Percentiles rank a stretch among this genome's conserved stretches.
phyloP scores from a whole-genome alignment of 2,888 invertebrate species.

The Epirrhoe alternata region DNA sequence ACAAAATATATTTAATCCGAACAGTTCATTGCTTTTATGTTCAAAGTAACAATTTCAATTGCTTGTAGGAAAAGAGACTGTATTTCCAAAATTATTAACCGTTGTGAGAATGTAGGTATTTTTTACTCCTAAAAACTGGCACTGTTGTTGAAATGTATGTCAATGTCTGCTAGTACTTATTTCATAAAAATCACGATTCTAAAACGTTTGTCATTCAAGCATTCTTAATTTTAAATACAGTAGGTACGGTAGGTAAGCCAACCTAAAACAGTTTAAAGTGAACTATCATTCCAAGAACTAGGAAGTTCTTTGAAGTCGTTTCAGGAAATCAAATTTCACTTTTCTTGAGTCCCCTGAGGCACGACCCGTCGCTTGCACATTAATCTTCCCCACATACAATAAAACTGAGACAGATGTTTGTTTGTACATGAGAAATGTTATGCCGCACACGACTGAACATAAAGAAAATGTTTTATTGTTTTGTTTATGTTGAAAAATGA shows the following conservation, averaged over 20 bases:
- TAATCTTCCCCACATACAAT: slow-evolving; percentile 28
- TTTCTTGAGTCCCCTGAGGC: slow-evolving; percentile 28
- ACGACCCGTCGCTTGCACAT: slow-evolving; percentile 19
- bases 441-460: slow-evolving; percentile 18
- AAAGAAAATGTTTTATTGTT: slow-evolving; percentile 25
- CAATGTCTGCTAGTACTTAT: too few relatives aligned
- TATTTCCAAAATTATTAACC: too few relatives aligned
- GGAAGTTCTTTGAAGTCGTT: slow-evolving; percentile 15
- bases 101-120: too few relatives aligned
- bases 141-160: too few relatives aligned
- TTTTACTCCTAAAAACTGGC: too few relatives aligned
- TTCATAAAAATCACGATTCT: too few relatives aligned
- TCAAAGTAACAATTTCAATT: not conserved
- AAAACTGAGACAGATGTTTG: slow-evolving; percentile 29
- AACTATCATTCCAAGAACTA: not conserved
- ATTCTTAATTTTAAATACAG: too few relatives aligned
- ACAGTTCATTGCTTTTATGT: slow-evolving; percentile 2
- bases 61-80: too few relatives aligned
- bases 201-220: too few relatives aligned
- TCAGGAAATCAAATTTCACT: slow-evolving; percentile 49
- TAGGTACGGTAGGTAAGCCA: not conserved
- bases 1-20: not conserved
- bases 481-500: slow-evolving; percentile 20
- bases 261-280: not conserved
- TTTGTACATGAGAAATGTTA: slow-evolving; percentile 31